Percentiles rank a stretch among this genome's conserved stretches.
These are phyloP conservation scores for Drosophila orosa DNA, from an alignment of 1,140 invertebrate genomes.

Conservation along the genomic window DNA sequence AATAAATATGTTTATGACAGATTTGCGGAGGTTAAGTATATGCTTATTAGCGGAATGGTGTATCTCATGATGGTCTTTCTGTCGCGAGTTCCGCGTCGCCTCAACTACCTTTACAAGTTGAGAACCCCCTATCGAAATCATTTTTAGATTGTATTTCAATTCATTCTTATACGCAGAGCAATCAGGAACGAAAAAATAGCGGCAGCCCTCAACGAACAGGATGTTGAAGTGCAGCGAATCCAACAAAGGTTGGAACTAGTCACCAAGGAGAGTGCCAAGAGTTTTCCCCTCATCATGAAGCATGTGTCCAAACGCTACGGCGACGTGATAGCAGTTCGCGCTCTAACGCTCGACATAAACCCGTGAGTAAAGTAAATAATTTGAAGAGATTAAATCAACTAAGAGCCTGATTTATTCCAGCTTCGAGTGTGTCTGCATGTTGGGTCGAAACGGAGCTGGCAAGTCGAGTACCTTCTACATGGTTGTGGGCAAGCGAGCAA, in stretches of 20 bases:
- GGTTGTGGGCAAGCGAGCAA: conserved; percentile 87
- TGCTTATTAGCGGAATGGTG: conserved; percentile 4
- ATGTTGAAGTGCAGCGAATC: conserved; percentile 4
- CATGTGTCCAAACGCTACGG: conserved; percentile 6
- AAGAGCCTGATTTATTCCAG: too few species aligned
- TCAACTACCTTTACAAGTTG: conserved; percentile 29
- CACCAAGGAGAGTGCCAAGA: not conserved
- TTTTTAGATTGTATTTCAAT: too few species aligned
- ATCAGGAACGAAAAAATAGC: conserved; percentile 1
- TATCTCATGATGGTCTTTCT: conserved; percentile 26
- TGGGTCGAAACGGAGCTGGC: conserved; percentile 92
- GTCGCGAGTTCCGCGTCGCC: not conserved
- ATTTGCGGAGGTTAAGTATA: not conserved
- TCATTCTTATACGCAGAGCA: too few species aligned
- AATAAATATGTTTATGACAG: fast-evolving
- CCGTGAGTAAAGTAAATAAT: conserved; percentile 41
- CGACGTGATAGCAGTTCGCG: not conserved
- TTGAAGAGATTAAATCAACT: too few species aligned
- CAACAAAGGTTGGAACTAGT: not conserved
- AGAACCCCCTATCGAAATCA: not conserved
- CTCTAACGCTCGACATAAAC: conserved; percentile 34
- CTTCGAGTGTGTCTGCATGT: conserved; percentile 91
- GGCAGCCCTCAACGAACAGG: not conserved
- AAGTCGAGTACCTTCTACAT: conserved; percentile 95
- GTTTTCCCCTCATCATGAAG: conserved; percentile 22